These are phyloP conservation scores for Rhabdophis nuchalis DNA, from an alignment of 2,797 vertebrate genomes.

Conservation along the genomic window DNA sequence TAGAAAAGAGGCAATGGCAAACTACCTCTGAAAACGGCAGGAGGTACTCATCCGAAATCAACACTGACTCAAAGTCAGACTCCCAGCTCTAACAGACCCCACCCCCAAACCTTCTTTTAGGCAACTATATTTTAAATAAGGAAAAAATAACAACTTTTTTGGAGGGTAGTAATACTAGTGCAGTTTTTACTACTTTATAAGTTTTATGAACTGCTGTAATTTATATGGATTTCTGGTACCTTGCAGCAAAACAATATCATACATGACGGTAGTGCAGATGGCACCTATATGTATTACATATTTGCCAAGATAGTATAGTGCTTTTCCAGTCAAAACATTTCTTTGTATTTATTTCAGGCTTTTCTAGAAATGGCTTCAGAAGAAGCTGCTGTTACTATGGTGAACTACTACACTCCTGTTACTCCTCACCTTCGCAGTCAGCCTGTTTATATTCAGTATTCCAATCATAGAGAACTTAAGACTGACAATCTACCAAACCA, in stretches of 20 bases:
- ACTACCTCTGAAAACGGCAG: neutral
- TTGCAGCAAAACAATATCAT: neutral
- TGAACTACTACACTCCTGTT: constrained; percentile 81
- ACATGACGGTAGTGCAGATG: neutral
- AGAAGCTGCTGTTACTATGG: constrained; percentile 83
- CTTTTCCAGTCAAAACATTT: neutral
- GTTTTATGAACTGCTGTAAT: neutral
- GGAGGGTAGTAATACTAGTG: neutral
- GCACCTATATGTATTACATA: neutral
- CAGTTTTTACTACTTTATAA: neutral
- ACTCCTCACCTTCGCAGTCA: constrained; percentile 78
- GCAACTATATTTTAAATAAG: neutral
- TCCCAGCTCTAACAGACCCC: neutral
- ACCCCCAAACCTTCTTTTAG: neutral
- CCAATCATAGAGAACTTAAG: constrained; percentile 84
- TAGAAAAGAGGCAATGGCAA: neutral
- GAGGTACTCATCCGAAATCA: neutral
- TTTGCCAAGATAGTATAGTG: neutral
- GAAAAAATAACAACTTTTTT: neutral
- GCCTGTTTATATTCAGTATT: constrained; percentile 88
- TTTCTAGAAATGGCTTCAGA: constrained; percentile 92
- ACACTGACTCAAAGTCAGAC: neutral
- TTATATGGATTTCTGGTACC: neutral
- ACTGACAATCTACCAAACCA: constrained; percentile 78
- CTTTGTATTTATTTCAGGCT: constrained; percentile 73